These are phyloP conservation scores for Unio pictorum DNA, from an alignment of 2,888 invertebrate genomes.

Conservation along the genomic window DNA sequence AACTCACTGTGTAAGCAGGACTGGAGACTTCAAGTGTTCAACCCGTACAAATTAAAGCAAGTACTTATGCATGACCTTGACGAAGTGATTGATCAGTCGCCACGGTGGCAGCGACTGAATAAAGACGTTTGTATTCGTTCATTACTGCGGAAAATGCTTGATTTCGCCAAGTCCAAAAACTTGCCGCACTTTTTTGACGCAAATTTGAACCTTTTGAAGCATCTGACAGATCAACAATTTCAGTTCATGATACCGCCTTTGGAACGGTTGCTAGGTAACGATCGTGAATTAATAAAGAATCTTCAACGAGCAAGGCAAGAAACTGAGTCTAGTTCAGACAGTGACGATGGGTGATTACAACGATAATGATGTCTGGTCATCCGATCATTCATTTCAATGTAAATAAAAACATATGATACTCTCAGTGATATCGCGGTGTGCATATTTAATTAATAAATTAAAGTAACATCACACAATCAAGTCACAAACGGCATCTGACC, in stretches of 20 bases:
- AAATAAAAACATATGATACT: too few relatives aligned
- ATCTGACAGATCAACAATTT: conserved; percentile 36
- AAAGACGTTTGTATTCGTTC: conserved; percentile 52
- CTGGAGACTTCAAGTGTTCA: conserved; percentile 32
- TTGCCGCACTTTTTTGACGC: conserved; percentile 61
- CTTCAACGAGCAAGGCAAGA: conserved; percentile 26
- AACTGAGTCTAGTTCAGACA: conserved; percentile 26
- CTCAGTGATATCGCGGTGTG: too few relatives aligned
- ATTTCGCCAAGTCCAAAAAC: conserved; percentile 35
- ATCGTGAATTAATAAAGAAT: conserved; percentile 45
- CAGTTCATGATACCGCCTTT: conserved; percentile 43
- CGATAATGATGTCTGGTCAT: not conserved
- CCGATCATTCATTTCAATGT: too few relatives aligned
- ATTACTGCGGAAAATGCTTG: conserved; percentile 48
- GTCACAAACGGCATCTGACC: too few relatives aligned
- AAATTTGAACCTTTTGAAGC: conserved; percentile 51
- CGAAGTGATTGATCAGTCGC: conserved; percentile 55
- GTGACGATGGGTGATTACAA: conserved; percentile 39
- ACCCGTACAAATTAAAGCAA: conserved; percentile 59
- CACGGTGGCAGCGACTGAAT: conserved; percentile 59
- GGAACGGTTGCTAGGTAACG: conserved; percentile 43
- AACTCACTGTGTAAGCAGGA: conserved; percentile 34
- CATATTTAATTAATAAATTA: too few relatives aligned
- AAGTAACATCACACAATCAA: too few relatives aligned
- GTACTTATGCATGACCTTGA: conserved; percentile 61